These are phyloP conservation scores for Pogonophryne albipinna DNA, from an alignment of 2,797 vertebrate species.

Conservation along the genomic window DNA sequence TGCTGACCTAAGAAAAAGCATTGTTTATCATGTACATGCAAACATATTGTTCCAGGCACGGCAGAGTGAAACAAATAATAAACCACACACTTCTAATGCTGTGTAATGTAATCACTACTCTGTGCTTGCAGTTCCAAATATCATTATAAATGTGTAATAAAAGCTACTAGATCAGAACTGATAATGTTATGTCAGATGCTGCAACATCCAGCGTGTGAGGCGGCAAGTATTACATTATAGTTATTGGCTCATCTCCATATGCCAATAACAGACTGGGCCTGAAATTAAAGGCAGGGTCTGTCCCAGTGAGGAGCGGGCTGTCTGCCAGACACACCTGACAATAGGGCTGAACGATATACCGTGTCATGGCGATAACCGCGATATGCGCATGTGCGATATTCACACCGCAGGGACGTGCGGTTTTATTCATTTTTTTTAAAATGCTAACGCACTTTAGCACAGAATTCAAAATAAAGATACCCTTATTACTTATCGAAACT, in stretches of 20 bases:
- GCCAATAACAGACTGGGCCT: slow-evolving; percentile 46
- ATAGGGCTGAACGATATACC: too few relatives aligned
- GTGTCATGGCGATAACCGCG: too few relatives aligned
- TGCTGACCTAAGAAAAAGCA: slow-evolving; percentile 37
- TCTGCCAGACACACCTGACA: slow-evolving; percentile 61
- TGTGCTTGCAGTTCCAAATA: slow-evolving; percentile 20
- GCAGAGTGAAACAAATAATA: slow-evolving; percentile 12
- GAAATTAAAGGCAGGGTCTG: slow-evolving; percentile 43
- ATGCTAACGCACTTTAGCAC: too few relatives aligned
- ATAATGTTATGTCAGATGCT: slow-evolving; percentile 48
- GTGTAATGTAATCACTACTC: slow-evolving; percentile 35
- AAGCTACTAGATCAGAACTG: slow-evolving; percentile 43
- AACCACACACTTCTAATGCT: slow-evolving; percentile 25
- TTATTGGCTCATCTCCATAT: slow-evolving; percentile 60
- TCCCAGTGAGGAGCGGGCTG: slow-evolving; percentile 42
- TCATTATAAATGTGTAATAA: slow-evolving; percentile 47
- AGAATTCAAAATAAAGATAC: too few relatives aligned
- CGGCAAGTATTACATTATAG: slow-evolving; percentile 52
- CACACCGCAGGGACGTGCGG: too few relatives aligned
- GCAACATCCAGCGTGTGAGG: slow-evolving; percentile 38
- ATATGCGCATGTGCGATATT: too few relatives aligned
- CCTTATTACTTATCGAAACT: too few relatives aligned
- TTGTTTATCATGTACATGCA: slow-evolving; percentile 13
- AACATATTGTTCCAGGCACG: slow-evolving; percentile 27
- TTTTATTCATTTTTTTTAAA: too few relatives aligned